Evolutionary conservation across 2,888 invertebrate genomes (phyloP), one percentile per base, ranked within the genome.

Genomic region (Macrosiphum euphorbiae): DNA sequence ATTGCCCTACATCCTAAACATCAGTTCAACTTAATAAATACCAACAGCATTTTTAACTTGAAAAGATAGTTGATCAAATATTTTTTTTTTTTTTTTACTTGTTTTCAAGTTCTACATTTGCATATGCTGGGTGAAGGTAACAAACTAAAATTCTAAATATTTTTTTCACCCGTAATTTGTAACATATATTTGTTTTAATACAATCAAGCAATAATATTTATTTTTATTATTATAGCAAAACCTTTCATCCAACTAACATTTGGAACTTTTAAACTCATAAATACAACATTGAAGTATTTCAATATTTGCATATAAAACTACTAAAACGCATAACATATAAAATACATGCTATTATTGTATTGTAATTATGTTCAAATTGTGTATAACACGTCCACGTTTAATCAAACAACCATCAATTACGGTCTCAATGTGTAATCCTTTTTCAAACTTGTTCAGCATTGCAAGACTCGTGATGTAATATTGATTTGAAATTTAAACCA

Each of bases 1-100:
- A 90, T 94, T 94, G 41, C 90, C 86, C 86, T 35, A 90, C 47
- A 61, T 84, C 85, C 78, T 90, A 85, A 24, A 92, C 8, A 86
- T 61, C 2, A 35, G 26, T n/a, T 58, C 35, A 87, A 92, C 35
- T 78, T 35, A n/a, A 24, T 92, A 87, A 92, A 92, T 87, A 92
- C 58, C 13, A 50, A 92, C 47, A 47, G 58, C n/a, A 67, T 35
- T 61, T 35, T 8, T 20, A 78, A 78, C 1, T 35, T 78, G n/a
- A 44, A 35, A 47, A 87, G 0, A 16, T 86, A 50, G 16, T 92
- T 35, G n/a, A 85, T 28, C n/a, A 47, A 61, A 35, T 50, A 50
- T 0, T 7, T 0, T 44, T 44, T 44, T 87, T 8, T 16, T n/a
- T 47, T 10, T 87, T 47, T 13, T 28, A 41, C 24, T 89, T 47